phyloP scores from a whole-genome alignment of 2,113 vertebrate species.

The Tylochromis polylepis region DNA sequence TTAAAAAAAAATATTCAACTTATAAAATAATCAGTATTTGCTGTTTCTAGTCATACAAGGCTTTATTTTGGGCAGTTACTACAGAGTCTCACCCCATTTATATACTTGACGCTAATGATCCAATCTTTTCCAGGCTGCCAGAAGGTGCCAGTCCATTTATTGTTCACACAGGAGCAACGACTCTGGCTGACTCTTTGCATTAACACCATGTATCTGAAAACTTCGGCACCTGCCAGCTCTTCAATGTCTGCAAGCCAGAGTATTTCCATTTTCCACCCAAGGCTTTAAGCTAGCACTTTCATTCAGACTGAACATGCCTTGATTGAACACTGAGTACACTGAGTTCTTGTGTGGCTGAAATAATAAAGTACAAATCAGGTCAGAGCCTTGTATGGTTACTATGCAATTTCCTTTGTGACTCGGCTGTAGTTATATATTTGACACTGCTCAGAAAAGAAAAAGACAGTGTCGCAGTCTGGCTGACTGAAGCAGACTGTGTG shows the following conservation, averaged over 20 bases:
- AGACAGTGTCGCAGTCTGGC: too few relatives aligned
- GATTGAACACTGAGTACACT: background rate
- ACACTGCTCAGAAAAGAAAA: background rate
- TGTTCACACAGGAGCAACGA: background rate
- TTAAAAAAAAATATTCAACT: background rate
- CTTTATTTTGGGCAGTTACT: background rate
- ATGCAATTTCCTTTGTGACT: background rate
- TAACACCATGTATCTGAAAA: background rate
- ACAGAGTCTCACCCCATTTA: background rate
- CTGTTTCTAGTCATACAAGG: background rate
- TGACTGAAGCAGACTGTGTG: too few relatives aligned
- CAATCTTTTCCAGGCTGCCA: background rate
- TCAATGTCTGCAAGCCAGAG: background rate
- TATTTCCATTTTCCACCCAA: slow-evolving; percentile 18
- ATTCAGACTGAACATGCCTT: slow-evolving; percentile 8
- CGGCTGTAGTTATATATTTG: background rate
- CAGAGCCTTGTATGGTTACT: background rate
- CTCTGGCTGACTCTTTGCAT: background rate
- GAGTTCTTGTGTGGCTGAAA: background rate
- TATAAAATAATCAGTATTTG: background rate
- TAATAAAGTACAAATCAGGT: background rate
- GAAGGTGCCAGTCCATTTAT: background rate
- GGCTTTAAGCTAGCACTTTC: slow-evolving; percentile 7
- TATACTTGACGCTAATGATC: background rate
- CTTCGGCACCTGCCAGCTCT: background rate